Base-by-base conservation (phyloP, 1,140 invertebrate genomes). In the Magallana angulata region DNA sequence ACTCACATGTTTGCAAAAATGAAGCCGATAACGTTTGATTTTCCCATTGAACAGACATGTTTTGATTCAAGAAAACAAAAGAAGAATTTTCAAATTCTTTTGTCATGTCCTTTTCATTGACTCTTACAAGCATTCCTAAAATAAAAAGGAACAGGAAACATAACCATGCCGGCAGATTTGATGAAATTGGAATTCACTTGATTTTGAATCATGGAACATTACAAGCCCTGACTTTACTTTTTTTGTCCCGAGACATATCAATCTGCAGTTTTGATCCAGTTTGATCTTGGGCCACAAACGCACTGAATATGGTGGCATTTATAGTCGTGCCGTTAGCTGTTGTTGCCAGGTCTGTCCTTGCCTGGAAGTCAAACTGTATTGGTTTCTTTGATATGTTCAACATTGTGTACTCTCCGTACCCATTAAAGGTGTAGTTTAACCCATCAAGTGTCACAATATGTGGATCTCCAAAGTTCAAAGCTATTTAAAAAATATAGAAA, bases 221-320 rank as follows among this genome's bases (percentile, higher is more conserved):
- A 36, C 36, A 36, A 36, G 16, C 18, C 18, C 30, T 24, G 36
- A 5, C 36, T 30, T 71, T 71, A 71, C 64, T 71, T 71, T 7
- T 71, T 24, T 71, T 71, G 30, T 82, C 80, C 8, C 62, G n/a
- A 71, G 88, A 64, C 62, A 90, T 60, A 84, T 90, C 89, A 5
- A 90, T 82, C 58, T 90, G 86, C 8, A 85, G 60, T 12, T 24
- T 76, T 6, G 71, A 62, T 24, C 82, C 76, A 14, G 8, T 84
- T 9, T 84, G 18, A 58, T 87, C 84, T 18, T 82, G 82, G 12
- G 85, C 87, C 12, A 87, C 89, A 60, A 91, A 89, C 8, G 84
- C 91, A 16, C 80, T 88, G 82, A 88, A 91, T 18, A 90, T 64
- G 7, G 91, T 91, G 4, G 91, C 90, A 60, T 85, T 85, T 18